Conservation (phyloP, 2,888 invertebrate genomes). For the Eupithecia subfuscata region DNA sequence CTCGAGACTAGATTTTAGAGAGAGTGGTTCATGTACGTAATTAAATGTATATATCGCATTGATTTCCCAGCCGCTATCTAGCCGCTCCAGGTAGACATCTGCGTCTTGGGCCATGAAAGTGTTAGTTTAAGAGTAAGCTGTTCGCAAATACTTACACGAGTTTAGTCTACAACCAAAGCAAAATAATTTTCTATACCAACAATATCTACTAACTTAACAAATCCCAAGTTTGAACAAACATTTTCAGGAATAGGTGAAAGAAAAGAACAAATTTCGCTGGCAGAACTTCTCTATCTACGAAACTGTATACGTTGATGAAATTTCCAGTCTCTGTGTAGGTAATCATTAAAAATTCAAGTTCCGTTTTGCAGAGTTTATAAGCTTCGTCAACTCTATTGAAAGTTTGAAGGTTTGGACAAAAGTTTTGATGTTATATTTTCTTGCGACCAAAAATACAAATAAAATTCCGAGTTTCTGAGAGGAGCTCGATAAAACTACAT, state of each 20-base stretch:
- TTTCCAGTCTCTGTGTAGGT: slow-evolving; percentile 45
- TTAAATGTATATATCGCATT: no score
- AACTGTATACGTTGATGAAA: slow-evolving; percentile 36
- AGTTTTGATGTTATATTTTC: slow-evolving; percentile 55
- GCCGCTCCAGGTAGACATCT: no score
- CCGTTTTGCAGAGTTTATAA: slow-evolving; percentile 52
- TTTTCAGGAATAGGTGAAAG: neutral
- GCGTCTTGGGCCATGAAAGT: no score
- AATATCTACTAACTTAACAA: neutral
- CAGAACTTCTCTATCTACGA: neutral
- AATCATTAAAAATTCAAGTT: slow-evolving; percentile 62
- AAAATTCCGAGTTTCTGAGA: slow-evolving; percentile 37
- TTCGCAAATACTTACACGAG: neutral
- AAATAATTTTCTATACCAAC: neutral
- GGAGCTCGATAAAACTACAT: neutral
- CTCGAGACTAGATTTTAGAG: neutral
- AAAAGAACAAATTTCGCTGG: neutral
- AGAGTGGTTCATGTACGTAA: neutral
- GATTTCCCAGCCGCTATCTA: no score
- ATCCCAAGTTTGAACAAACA: neutral
- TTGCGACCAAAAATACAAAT: slow-evolving; percentile 45
- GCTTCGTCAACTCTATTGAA: slow-evolving; percentile 54
- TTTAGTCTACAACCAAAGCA: neutral
- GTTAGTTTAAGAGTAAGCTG: neutral
- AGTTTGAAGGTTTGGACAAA: slow-evolving; percentile 53